Evolutionary conservation across 2,888 invertebrate genomes (phyloP), one percentile per base, ranked within the genome.

Genomic region (Eupithecia dodoneata): DNA sequence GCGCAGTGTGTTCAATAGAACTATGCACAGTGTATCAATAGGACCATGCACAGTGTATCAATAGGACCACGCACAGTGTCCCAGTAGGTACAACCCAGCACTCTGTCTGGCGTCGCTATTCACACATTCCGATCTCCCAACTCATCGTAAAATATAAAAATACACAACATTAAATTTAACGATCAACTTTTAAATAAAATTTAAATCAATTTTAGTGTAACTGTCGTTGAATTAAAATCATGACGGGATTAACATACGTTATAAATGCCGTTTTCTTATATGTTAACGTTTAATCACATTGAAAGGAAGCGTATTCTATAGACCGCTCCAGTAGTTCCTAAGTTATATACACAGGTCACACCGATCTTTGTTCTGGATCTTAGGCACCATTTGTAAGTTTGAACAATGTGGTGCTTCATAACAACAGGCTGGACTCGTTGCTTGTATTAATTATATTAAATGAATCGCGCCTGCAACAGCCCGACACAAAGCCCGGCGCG

Each of bases 171-270:
- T 76, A 74, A 72, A 76, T 74, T 73, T 76, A 79, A 76, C 78
- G 72, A 79, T 79, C 69, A 78, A 76, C 74, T 74, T 78, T 77
- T 42, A 76, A 78, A 78, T 76, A 78, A 78, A 76, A 76, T 76
- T 74, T 76, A 49, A 75, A 78, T 74, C 9, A 72, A 76, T 74
- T 76, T 71, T 69, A 72, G 73, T 41, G 52, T 75, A 78, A 73
- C 76, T 59, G 73, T 76, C 78, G 78, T 78, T 74, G 76, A 74
- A 74, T 76, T 72, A 74, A 76, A 74, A 78, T 72, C 73, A 67
- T 73, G 52, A 65, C 74, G 69, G 71, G 72, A 76, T 74, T 69
- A 76, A 74, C 71, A 30, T 72, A 74, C 72, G 70, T 72, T 70
- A 72, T 74, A 79, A 79, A 79, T 76, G 79, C 79, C 67, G 76